A percentile compares a stretch with the other conserved stretches of the same genome.
Conservation (phyloP, 2,797 vertebrate genomes). For the Dromococcyx pavoninus region DNA sequence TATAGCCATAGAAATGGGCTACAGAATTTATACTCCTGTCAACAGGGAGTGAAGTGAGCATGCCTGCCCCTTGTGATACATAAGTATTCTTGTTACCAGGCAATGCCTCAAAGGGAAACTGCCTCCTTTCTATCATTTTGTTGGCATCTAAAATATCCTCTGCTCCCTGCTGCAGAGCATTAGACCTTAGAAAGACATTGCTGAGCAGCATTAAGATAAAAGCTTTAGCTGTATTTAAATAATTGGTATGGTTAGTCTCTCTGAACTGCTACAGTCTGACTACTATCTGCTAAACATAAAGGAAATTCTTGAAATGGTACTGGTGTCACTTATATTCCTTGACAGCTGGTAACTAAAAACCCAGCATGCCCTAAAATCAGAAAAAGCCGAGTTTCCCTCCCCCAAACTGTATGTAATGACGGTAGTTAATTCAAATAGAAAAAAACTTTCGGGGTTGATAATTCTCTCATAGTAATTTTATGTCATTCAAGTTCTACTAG, state of each 20-base stretch:
- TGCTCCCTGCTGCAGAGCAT: neutral
- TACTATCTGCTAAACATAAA: constrained; percentile 52
- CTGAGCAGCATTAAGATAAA: neutral
- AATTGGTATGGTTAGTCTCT: neutral
- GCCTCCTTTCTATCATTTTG: neutral
- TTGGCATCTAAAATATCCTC: neutral
- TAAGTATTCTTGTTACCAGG: neutral
- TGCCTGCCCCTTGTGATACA: neutral
- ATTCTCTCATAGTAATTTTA: neutral
- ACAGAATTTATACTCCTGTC: neutral
- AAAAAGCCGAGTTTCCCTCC: neutral
- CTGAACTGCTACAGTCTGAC: constrained; percentile 10
- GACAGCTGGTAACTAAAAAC: neutral
- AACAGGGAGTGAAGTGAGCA: neutral
- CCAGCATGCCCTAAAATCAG: neutral
- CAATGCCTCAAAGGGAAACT: neutral
- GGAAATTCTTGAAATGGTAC: constrained; percentile 21
- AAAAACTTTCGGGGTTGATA: neutral
- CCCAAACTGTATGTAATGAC: neutral
- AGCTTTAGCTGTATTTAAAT: neutral
- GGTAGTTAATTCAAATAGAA: neutral
- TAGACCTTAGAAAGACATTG: neutral
- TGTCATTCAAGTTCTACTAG: constrained; percentile 24
- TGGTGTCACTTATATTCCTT: neutral
- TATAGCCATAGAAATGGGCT: neutral